Conservation (phyloP, 2,888 invertebrate genomes). For the Hoplodrina ambigua region DNA sequence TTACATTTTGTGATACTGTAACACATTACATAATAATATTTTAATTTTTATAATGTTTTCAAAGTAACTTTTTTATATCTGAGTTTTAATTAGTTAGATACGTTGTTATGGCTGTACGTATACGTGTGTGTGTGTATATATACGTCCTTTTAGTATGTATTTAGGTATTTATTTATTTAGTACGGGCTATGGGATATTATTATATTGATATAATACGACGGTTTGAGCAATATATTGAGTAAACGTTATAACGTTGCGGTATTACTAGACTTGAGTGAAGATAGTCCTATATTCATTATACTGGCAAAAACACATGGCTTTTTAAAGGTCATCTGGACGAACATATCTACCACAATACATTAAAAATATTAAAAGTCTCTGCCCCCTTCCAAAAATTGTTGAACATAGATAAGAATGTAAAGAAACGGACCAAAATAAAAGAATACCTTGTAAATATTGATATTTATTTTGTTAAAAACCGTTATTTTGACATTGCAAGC, state of each 20-base stretch:
- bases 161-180: constrained; percentile 22
- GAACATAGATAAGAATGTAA: no score
- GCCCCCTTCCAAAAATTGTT: no score
- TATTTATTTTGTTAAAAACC: no score
- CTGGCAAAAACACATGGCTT: no score
- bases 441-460: no score
- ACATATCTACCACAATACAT: no score
- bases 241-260: not conserved
- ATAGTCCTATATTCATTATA: not conserved
- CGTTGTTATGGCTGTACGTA: constrained; percentile 32
- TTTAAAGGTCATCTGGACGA: no score
- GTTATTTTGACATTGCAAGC: no score
- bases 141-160: constrained; percentile 9
- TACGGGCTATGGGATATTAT: not conserved
- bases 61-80: constrained; percentile 30
- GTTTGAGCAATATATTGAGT: constrained; percentile 17
- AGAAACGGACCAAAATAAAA: no score
- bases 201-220: not conserved
- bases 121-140: no score
- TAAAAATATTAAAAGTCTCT: no score
- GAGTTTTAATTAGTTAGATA: constrained; percentile 54
- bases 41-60: constrained; percentile 41
- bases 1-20: constrained; percentile 56
- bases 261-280: not conserved
- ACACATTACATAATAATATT: constrained; percentile 41